Conservation (phyloP, 2,113 vertebrate genomes). For the Dinomys branickii region DNA sequence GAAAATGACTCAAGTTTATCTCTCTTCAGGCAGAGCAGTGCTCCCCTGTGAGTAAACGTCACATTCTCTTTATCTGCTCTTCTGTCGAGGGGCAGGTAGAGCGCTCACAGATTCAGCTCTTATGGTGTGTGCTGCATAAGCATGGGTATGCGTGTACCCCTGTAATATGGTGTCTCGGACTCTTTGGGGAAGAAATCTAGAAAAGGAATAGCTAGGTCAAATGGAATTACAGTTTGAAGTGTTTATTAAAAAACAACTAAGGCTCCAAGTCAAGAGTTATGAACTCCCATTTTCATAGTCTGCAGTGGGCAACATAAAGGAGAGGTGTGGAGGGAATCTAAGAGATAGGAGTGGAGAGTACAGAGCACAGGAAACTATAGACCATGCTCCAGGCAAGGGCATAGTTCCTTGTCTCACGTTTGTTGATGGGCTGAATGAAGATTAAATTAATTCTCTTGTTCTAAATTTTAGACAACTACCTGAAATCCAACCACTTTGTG, state of each 20-base stretch:
- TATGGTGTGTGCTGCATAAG: not conserved
- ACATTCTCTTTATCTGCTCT: not conserved
- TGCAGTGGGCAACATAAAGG: not conserved
- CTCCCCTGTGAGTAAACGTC: not conserved
- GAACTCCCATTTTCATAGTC: not conserved
- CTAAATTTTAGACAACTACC: not conserved
- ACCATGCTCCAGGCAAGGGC: too few relatives aligned
- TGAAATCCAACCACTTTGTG: not conserved
- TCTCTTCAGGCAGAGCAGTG: not conserved
- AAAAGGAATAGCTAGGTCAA: not conserved
- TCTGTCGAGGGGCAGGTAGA: not conserved
- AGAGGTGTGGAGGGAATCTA: not conserved
- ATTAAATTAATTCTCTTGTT: not conserved
- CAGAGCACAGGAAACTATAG: not conserved
- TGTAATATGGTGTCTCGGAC: not conserved
- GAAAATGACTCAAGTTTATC: not conserved
- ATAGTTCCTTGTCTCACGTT: not conserved
- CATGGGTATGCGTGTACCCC: not conserved
- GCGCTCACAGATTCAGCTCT: not conserved
- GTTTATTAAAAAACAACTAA: not conserved
- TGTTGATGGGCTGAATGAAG: too few relatives aligned
- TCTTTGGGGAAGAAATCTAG: not conserved
- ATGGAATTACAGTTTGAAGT: not conserved
- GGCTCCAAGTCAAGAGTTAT: not conserved
- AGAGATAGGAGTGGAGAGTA: not conserved